Base-by-base conservation (phyloP, 2,113 vertebrate species). In the Vulpes vulpes region DNA sequence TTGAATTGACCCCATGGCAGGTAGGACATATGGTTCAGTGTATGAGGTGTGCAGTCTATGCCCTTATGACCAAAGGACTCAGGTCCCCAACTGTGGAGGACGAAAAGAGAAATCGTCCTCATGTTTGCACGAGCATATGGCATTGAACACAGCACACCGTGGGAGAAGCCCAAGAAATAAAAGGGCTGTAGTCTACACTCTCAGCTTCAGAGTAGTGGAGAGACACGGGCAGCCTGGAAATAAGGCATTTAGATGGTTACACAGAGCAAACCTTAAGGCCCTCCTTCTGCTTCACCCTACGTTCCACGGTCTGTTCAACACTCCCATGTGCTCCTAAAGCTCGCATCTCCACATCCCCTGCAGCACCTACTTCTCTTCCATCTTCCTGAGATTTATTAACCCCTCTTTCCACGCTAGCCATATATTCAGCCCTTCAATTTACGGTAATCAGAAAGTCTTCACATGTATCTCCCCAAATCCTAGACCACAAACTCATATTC, bases 1-100 rank as follows among this genome's bases (percentile, higher is more conserved):
- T 76, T 79, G 32, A n/a, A 17, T 19, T 30, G 10, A 8, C 30
- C 20, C 57, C 17, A 22, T 14, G 51, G 59, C 3, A 67, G 27
- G 5, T n/a, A 60, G 27, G 35, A 71, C 2, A 20, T 32, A 30
- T 17, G 60, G 5, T n/a, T 38, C 1, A 0, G 11, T 30, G 8
- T 76, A 9, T n/a, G 71, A 65, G 3, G 16, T 32, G 71, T 67
- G 35, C 51, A 78, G 30, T 78, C 17, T 22, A 27, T 11, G 11
- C 5, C 3, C 11, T 95, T 2, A 35, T 35, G 35, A 85, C 35
- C 7, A 84, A 65, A 78, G 8, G 16, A 84, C 35, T 53, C 35
- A 60, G 79, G 15, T 78, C 22, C 11, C 22, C 20, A 69, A 14
- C 15, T 23, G 4, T 17, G 22, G 32, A 69, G 71, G 51, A 15